Percentiles rank a stretch among this genome's conserved stretches.
phyloP scores from a whole-genome alignment of 1,140 invertebrate genomes.

The Forficula auricularia region DNA sequence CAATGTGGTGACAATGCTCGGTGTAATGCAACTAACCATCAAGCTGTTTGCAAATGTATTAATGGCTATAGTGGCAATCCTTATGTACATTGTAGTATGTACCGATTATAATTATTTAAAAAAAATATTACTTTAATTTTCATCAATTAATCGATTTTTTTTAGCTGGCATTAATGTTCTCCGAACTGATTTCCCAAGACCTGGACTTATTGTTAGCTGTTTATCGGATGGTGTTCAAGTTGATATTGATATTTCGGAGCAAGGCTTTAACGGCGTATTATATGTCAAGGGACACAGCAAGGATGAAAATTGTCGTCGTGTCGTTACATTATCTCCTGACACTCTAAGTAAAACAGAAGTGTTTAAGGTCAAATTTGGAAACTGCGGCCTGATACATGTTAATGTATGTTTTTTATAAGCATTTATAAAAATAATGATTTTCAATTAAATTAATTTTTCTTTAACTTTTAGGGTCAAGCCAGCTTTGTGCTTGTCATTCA shows the following conservation, averaged over 20 bases:
- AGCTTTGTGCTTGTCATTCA: conserved; percentile 85
- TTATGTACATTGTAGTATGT: conserved; percentile 45
- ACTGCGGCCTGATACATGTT: conserved; percentile 75
- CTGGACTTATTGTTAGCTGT: conserved; percentile 73
- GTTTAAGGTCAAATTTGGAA: conserved; percentile 82
- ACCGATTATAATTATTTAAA: not conserved
- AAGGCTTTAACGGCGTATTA: conserved; percentile 75
- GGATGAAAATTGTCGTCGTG: conserved; percentile 67
- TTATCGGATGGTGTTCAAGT: conserved; percentile 81
- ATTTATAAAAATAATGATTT: not conserved
- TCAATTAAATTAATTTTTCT: not conserved
- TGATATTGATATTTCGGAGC: conserved; percentile 55
- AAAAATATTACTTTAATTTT: not conserved
- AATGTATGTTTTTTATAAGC: conserved; percentile 43
- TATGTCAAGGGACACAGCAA: conserved; percentile 91
- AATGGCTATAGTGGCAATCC: conserved; percentile 50
- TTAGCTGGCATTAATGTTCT: not conserved
- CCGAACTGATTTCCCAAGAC: conserved; percentile 65
- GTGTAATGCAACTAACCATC: conserved; percentile 61
- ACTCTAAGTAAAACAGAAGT: conserved; percentile 50
- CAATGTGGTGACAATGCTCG: conserved; percentile 58
- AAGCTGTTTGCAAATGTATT: conserved; percentile 57
- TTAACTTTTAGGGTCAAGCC: conserved; percentile 53
- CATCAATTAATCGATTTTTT: not conserved
- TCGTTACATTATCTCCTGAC: conserved; percentile 51